phyloP scores from a whole-genome alignment of 2,113 vertebrate species.

The Andinoacara biseriatus region DNA sequence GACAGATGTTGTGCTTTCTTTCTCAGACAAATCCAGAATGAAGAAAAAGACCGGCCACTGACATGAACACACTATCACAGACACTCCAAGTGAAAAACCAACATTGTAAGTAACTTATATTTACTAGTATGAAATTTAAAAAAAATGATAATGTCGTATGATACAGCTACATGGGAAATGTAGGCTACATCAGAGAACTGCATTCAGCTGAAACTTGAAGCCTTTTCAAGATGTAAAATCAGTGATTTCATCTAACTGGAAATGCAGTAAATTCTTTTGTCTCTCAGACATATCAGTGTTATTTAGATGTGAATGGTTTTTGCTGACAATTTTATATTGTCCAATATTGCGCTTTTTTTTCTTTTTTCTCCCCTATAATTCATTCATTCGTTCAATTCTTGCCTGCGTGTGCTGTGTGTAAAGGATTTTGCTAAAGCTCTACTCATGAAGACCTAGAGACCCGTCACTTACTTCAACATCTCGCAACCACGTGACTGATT shows the following conservation, averaged over 20 bases:
- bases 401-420: neutral
- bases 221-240: neutral
- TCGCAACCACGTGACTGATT: neutral
- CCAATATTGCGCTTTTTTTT: neutral
- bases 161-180: neutral
- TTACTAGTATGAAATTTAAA: neutral
- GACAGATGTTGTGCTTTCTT: neutral
- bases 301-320: neutral
- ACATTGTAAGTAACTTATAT: neutral
- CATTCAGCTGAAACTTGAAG: neutral
- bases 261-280: neutral
- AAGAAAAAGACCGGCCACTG: neutral
- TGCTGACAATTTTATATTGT: neutral
- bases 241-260: neutral
- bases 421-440: neutral
- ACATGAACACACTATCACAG: neutral
- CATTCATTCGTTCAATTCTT: neutral
- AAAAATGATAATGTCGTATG: neutral
- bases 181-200: neutral
- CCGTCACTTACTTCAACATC: too few species aligned
- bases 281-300: neutral
- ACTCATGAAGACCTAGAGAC: too few species aligned
- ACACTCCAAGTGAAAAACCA: neutral
- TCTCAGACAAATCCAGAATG: neutral
- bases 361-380: accelerated